Base-by-base conservation (phyloP, 2,113 vertebrate species). In the Xenopus laevis region DNA sequence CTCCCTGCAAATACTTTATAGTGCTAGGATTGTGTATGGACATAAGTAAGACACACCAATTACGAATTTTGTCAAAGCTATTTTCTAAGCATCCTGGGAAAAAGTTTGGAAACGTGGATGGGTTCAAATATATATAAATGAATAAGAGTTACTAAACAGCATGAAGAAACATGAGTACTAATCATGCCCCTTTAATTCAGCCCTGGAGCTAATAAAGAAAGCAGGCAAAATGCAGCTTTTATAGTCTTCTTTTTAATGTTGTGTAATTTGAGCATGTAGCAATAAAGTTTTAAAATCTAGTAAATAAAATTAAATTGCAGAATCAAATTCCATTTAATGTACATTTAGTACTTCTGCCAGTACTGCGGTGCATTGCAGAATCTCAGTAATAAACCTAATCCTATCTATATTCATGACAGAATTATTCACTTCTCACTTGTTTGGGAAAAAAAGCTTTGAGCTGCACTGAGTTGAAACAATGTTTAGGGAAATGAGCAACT, bases 341-440 rank as follows among this genome's bases (percentile, higher is more conserved):
- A 67, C 18, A 50, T 67, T 67, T 67, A 47, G 45, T 21, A 50
- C 45, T 67, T 50, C 65, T 67, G 45, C 65, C 65, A 50, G 45
- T 20, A 45, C 20, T n/a, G 44, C 46, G 13, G 18, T 67, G 13
- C 46, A 67, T 21, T 63, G 23, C 23, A 33, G 61, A 16, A 27
- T 63, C 61, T 63, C 61, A 47, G 45, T 67, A 67, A 67, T 67
- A 67, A 46, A 67, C 45, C 18, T 67, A 47, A 50, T 67, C 45
- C 40, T 67, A 18, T 67, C 44, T 13, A 65, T 46, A 18, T 12
- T 46, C 40, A 20, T 44, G 33, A 18, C 64, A 63, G 7, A 27
- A 16, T 63, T 63, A 63, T 63, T 30, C 30, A 63, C 61, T 33
- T 63, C 30, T n/a, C 23, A 18, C n/a, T 67, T n/a, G 8, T 55